A percentile compares a stretch with the other conserved stretches of the same genome.
Evolutionary conservation across 2,888 invertebrate genomes (phyloP).

Genomic region (Tiphia femorata): DNA sequence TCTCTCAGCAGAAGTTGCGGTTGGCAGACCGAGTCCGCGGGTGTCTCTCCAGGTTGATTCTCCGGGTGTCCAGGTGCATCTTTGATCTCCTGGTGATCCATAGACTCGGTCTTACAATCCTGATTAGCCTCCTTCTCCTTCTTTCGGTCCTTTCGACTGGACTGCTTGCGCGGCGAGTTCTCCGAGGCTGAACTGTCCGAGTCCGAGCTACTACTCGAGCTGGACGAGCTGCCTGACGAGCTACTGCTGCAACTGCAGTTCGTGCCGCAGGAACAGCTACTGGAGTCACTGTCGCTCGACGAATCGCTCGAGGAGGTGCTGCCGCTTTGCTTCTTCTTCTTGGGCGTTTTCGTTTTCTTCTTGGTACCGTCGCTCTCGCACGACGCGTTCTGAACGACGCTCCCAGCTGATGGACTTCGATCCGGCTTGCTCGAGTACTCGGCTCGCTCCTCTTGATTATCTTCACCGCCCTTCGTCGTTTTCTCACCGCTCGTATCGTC

Average conservation of each 20-base stretch:
- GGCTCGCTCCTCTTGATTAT: background rate
- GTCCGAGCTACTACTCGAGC: constrained; percentile 73
- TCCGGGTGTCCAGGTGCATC: constrained; percentile 21
- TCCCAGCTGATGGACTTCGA: constrained; percentile 37
- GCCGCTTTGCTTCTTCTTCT: constrained; percentile 63
- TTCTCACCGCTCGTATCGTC: constrained; percentile 1
- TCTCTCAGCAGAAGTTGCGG: constrained; percentile 79
- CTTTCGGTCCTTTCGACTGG: constrained; percentile 65
- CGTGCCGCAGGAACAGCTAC: constrained; percentile 84
- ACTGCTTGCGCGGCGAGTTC: constrained; percentile 64
- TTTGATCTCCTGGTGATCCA: constrained; percentile 30
- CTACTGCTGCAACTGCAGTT: constrained; percentile 87
- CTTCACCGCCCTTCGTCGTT: background rate
- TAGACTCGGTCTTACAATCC: too few relatives aligned
- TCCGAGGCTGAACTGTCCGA: constrained; percentile 76
- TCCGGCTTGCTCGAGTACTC: constrained; percentile 36
- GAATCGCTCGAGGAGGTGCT: constrained; percentile 82
- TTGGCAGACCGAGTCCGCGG: constrained; percentile 62
- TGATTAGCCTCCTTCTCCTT: constrained; percentile 68
- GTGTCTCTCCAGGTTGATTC: constrained; percentile 16
- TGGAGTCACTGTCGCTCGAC: constrained; percentile 81
- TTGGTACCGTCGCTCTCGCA: constrained; percentile 42
- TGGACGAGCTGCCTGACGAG: constrained; percentile 76
- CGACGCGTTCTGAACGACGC: constrained; percentile 50
- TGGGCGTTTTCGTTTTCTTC: constrained; percentile 62